Base-by-base conservation (phyloP, 2,888 invertebrate species). In the Hirtodrosophila duncani region DNA sequence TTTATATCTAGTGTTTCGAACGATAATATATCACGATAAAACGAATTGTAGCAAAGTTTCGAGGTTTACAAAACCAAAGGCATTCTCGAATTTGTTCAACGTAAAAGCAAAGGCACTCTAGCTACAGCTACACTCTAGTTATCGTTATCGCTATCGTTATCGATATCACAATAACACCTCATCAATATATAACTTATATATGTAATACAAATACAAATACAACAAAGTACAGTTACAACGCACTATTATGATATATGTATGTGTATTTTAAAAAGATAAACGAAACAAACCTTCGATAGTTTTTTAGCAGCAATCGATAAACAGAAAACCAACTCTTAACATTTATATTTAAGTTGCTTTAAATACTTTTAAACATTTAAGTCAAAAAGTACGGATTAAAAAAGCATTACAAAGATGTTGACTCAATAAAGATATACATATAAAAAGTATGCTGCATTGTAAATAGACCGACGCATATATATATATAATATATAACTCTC, bases 331-430 rank as follows among this genome's bases (percentile, higher is more conserved):
- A 56, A 75, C 68, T 74, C 78, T 58, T 78, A 72, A 77, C 67
- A 57, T n/a, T 45, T 72, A 74, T 60, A 57, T 50, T 67, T 74
- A 78, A 78, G 65, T 72, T 78, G 72, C 72, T 72, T 78, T 72
- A 72, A 72, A 77, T 77, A 72, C 27, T 65, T 71, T 59, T 69
- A 71, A n/a, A n/a, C n/a, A 61, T 52, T 37, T 64, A 66, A 44
- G 49, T 72, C 72, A 50, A 44, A 61, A 57, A 50, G 51, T 58
- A 63, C 58, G 58, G 66, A 62, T 64, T 48, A 30, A 24, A 31
- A 52, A 43, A 18, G 34, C 49, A 37, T 23, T 31, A 23, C 27
- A 41, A 21, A 48, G 46, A 46, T 20, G 51, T 46, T 52, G 63
- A 61, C 63, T 61, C 49, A 67, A 42, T 17, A 39, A 14, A 29